Evolutionary conservation across 2,797 vertebrate genomes (phyloP), one percentile per base, ranked within the genome.

Genomic region (Lithobates sylvaticus): DNA sequence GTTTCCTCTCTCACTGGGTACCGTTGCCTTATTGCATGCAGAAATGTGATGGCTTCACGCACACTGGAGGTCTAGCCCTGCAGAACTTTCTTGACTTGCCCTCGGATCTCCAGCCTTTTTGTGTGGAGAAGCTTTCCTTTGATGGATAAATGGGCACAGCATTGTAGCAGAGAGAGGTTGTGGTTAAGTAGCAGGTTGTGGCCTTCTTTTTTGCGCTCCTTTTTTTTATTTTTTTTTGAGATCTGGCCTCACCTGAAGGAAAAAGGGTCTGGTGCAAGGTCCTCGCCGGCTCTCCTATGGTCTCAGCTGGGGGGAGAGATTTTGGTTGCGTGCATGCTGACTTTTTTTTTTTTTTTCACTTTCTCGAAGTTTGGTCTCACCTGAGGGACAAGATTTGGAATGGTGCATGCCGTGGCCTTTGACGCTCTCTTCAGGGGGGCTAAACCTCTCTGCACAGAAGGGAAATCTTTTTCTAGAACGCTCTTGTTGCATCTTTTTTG

Each of bases 371-470:
- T 39, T 39, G 39, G 39, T 39, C 39, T 10, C 29, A 36, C 32
- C 12, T 26, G 58, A 36, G 23, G 61, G 44, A 47, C 58, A 12
- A 23, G 58, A 1, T 61, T 13, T 21, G 13, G 44, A 47, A 47
- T 21, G 58, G 58, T n/a, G 23, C 58, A 61, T 61, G 58, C 58
- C 18, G 16, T 61, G 58, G 58, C 23, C 23, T 61, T 27, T 50
- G 1, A 27, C 18, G 21, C 78, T 79, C 42, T 68, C 58, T 65
- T 32, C 65, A 50, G 78, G 68, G 68, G 10, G 65, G n/a, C 78
- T 47, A 4, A 44, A 79, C 64, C 29, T 79, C 64, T 67, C 65
- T 47, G 78, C 78, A 70, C 42, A 21, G 39, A 79, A 69, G 65
- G 65, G 65, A 69, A 79, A 32, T 54, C 39, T 74, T 81, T 81